A percentile compares a stretch with the other conserved stretches of the same genome.
These are phyloP conservation scores for Amphimallon solstitiale DNA, from an alignment of 2,888 invertebrate genomes.

Conservation along the genomic window DNA sequence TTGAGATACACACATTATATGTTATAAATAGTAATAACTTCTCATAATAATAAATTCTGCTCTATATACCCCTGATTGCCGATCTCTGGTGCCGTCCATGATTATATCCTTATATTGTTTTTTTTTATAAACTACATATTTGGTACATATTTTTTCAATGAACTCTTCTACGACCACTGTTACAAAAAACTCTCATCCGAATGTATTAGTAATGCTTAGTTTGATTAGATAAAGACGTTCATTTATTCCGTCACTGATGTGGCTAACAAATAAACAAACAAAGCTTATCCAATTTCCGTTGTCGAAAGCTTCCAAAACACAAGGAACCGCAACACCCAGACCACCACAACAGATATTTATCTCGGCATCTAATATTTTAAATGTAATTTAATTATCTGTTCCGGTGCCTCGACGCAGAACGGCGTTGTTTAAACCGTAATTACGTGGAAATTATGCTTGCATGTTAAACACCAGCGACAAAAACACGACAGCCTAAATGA, in stretches of 20 bases:
- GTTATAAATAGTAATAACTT: no score
- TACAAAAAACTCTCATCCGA: no score
- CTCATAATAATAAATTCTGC: no score
- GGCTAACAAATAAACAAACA: background rate
- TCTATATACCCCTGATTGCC: no score
- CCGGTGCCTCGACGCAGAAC: conserved; percentile 19
- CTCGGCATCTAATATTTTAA: conserved; percentile 14
- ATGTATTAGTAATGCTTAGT: no score
- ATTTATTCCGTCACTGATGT: background rate
- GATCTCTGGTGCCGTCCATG: no score
- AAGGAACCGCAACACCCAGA: background rate
- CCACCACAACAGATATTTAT: background rate
- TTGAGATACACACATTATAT: no score
- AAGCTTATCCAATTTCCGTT: conserved; percentile 11
- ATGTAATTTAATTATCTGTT: conserved; percentile 36
- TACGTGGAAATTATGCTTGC: conserved; percentile 27
- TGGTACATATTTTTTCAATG: no score
- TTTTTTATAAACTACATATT: no score
- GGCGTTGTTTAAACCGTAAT: conserved; percentile 28
- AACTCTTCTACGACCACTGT: no score
- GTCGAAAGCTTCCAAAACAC: background rate
- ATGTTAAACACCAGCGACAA: background rate
- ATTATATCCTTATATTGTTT: no score
- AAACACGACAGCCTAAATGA: background rate
- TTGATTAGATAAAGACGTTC: no score